phyloP scores from a whole-genome alignment of 2,113 vertebrate species.

The Piaya cayana region DNA sequence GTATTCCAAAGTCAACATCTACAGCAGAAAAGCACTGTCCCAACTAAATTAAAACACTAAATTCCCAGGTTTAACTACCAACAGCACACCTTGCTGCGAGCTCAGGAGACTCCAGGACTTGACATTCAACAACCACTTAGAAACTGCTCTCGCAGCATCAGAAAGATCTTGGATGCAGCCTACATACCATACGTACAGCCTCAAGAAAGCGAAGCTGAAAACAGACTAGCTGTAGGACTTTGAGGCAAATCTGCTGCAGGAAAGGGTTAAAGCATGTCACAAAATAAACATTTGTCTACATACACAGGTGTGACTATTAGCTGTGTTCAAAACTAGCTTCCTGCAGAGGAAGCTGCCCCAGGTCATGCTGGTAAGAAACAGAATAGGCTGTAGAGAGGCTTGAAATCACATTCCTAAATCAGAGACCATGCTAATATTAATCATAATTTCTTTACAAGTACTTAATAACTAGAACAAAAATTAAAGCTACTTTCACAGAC shows the following conservation, averaged over 20 bases:
- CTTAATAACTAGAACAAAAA: background rate
- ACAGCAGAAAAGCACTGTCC: background rate
- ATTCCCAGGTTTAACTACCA: background rate
- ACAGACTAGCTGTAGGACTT: background rate
- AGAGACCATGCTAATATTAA: background rate
- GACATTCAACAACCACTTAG: background rate
- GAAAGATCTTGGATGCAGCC: background rate
- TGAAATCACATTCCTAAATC: background rate
- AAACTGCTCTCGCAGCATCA: background rate
- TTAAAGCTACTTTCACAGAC: background rate
- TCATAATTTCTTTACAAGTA: background rate
- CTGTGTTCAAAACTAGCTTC: background rate
- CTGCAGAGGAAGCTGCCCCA: background rate
- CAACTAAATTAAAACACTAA: background rate
- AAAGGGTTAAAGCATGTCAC: background rate
- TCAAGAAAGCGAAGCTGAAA: background rate
- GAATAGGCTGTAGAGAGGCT: background rate
- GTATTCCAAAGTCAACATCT: rapidly evolving
- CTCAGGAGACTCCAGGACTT: background rate
- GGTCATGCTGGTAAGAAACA: background rate
- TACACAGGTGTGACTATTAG: background rate
- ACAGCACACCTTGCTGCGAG: background rate
- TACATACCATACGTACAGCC: background rate
- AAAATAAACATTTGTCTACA: background rate
- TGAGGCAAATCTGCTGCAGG: background rate